phyloP scores from a whole-genome alignment of 2,797 vertebrate species.

The Lepilemur septentrionalis region DNA sequence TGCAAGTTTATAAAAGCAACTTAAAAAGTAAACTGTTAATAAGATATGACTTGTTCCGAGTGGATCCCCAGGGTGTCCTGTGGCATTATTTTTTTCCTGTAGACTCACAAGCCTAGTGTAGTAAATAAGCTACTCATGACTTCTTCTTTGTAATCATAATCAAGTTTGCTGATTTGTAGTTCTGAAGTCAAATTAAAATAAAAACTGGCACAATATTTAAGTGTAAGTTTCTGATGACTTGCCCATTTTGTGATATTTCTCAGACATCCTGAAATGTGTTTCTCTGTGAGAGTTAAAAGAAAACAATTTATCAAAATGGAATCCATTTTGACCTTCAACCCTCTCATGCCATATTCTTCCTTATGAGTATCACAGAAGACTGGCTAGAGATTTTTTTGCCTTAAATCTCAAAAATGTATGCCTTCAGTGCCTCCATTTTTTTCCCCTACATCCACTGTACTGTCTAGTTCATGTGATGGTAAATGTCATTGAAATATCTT shows the following conservation, averaged over 20 bases:
- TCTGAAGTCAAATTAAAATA: background rate
- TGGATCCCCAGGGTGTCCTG: too few relatives aligned
- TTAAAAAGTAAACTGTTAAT: background rate
- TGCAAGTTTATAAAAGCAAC: background rate
- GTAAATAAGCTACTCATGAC: background rate
- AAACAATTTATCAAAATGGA: conserved; percentile 23
- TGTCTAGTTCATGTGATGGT: conserved; percentile 50
- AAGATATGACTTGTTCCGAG: background rate
- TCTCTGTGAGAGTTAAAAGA: background rate
- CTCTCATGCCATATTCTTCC: background rate
- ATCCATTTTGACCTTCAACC: background rate
- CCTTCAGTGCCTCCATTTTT: background rate
- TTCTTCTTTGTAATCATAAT: background rate
- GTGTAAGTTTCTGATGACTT: background rate
- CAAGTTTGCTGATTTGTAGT: background rate
- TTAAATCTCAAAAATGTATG: conserved; percentile 8
- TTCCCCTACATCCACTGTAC: background rate
- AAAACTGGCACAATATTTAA: background rate
- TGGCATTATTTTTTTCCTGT: background rate
- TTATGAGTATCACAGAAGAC: background rate
- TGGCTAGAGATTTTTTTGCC: background rate
- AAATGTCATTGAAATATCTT: conserved; percentile 75
- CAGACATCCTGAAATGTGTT: background rate
- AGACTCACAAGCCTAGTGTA: background rate
- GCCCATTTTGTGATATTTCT: background rate